Conservation (phyloP, 2,113 vertebrate species). For the Anser cygnoides region DNA sequence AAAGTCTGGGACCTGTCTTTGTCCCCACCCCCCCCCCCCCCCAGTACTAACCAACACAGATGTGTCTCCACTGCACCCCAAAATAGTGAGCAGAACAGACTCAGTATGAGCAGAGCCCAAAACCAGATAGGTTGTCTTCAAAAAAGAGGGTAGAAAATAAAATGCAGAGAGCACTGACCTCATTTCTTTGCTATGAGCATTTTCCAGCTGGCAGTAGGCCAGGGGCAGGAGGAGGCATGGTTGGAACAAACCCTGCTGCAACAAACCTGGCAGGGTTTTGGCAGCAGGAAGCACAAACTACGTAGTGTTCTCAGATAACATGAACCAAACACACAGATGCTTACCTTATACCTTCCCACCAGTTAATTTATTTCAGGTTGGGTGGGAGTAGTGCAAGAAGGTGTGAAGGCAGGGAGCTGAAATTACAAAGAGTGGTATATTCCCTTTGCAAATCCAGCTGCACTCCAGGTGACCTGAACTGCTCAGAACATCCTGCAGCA, state of each 20-base stretch:
- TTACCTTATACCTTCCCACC: not conserved
- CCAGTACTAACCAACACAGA: not conserved
- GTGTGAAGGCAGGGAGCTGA: not conserved
- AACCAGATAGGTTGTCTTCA: not conserved
- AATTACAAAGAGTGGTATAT: not conserved
- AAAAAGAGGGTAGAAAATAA: not conserved
- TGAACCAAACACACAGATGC: not conserved
- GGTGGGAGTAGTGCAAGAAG: not conserved
- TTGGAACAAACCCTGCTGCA: not conserved
- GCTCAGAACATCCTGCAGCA: not conserved
- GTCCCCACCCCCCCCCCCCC: not conserved
- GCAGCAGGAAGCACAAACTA: not conserved
- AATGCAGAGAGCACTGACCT: not conserved
- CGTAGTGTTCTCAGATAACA: not conserved
- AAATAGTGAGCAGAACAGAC: not conserved
- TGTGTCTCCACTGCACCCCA: not conserved
- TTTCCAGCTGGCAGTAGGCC: not conserved
- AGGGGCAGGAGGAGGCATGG: not conserved
- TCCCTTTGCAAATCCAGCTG: not conserved
- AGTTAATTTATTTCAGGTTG: not conserved
- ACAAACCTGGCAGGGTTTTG: not conserved
- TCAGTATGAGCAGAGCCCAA: not conserved
- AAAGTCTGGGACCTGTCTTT: not conserved
- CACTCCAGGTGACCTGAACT: not conserved
- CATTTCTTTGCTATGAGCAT: not conserved